Evolutionary conservation across 2,797 vertebrate species (phyloP), one percentile per base, ranked within the genome.

Genomic region (Fistularia tabacaria): DNA sequence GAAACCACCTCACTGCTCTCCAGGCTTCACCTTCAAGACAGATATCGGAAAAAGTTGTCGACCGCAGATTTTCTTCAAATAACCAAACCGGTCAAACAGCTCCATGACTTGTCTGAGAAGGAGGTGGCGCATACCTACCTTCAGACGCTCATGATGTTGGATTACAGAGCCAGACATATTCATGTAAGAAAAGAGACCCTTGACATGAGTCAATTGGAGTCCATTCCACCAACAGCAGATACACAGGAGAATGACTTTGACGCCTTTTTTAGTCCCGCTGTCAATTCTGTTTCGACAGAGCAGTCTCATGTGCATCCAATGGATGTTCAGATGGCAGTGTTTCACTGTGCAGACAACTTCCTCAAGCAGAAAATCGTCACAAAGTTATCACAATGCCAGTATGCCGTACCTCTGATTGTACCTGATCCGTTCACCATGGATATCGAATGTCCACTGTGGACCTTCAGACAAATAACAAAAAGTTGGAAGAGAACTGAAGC

Each of bases 351-450:
- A 46, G 87, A 91, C 56, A 54, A 75, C 13, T 89, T 91, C 56
- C 72, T 87, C 10, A 85, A 84, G 41, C 88, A 92, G 65, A 73
- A 74, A 51, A 63, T 92, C n/a, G 60, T 80, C 0, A 84, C 54
- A 10, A 92, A 92, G 45, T 59, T 87, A 6, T 54, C 84, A 37
- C 63, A 79, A 49, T 83, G 90, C 76, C 91, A 91, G 63, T 91
- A 89, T 10, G 90, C 90, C 0, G 74, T 94, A 7, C 91, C 92
- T 15, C 71, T 93, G 15, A 64, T 92, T 50, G 83, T 93, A 25
- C 91, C 88, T 25, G 73, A 85, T 47, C 88, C 87, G 0, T 59
- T 78, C 48, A 76, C 65, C 36, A 53, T 51, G 10, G 40, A 51
- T 9, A 79, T 88, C 12, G 82, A 91, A 37, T 89, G 84, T 52